phyloP scores from a whole-genome alignment of 2,888 invertebrate species.

The Eubasilissa splendida region DNA sequence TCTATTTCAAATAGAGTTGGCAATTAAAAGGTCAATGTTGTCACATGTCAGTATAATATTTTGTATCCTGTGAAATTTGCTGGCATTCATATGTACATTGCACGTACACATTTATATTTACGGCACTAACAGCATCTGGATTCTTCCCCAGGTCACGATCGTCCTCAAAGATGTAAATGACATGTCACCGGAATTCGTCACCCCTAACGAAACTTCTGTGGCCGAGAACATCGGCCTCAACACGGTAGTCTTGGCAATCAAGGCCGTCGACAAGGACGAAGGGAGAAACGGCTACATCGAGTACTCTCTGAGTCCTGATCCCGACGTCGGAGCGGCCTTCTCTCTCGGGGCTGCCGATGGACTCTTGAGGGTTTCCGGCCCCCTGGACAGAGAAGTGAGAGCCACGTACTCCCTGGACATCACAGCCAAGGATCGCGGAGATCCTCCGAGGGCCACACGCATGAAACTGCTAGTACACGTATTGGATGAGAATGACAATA shows the following conservation, averaged over 20 bases:
- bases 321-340: constrained; percentile 79
- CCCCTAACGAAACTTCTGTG: constrained; percentile 84
- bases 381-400: constrained; percentile 87
- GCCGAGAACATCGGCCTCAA: constrained; percentile 89
- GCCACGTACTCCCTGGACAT: constrained; percentile 83
- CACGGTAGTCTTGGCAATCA: constrained; percentile 90
- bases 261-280: constrained; percentile 92
- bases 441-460: constrained; percentile 82
- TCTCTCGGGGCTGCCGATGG: constrained; percentile 91
- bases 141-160: constrained; percentile 82
- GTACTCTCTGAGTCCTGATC: constrained; percentile 83
- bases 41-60: too few relatives aligned
- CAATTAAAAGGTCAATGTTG: too few relatives aligned
- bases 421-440: constrained; percentile 91
- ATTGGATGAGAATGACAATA: constrained; percentile 92
- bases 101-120: constrained; percentile 2
- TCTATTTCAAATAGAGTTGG: too few relatives aligned
- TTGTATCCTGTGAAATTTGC: neutral
- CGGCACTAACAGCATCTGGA: constrained; percentile 5
- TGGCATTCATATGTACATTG: neutral
- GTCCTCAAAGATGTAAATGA: constrained; percentile 93
- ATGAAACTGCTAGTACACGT: constrained; percentile 82
- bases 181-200: constrained; percentile 89
- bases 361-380: constrained; percentile 86
- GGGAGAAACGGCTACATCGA: constrained; percentile 93